Percentiles rank a stretch among this genome's conserved stretches.
Conservation (phyloP, 2,888 invertebrate species). For the Caenorhabditis afra region DNA sequence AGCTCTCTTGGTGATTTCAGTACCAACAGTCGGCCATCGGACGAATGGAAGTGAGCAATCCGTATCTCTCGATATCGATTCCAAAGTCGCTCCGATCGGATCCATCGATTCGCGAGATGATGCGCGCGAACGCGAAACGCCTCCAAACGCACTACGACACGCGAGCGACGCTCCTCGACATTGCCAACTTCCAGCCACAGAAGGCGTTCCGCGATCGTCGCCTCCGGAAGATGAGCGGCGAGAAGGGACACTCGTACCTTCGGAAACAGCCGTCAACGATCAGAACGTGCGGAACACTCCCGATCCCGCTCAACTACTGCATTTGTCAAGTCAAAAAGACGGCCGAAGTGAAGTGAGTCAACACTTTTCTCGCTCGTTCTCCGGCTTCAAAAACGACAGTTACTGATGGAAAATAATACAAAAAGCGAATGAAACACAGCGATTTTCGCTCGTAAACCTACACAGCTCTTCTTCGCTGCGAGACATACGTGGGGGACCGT, state of each 20-base stretch:
- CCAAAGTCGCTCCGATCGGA: slow-evolving; percentile 55
- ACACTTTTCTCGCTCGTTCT: too few relatives aligned
- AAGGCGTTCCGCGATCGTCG: slow-evolving; percentile 11
- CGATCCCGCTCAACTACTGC: slow-evolving; percentile 62
- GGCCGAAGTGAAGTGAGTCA: not conserved
- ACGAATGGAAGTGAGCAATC: slow-evolving; percentile 59
- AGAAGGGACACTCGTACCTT: slow-evolving; percentile 56
- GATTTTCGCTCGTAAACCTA: too few relatives aligned
- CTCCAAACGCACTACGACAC: slow-evolving; percentile 65
- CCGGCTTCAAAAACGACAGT: too few relatives aligned
- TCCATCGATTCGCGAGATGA: slow-evolving; percentile 27
- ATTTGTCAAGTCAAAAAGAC: slow-evolving; percentile 53
- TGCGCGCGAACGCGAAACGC: slow-evolving; percentile 53
- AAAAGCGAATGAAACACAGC: too few relatives aligned
- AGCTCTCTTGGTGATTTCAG: too few relatives aligned
- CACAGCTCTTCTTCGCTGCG: too few relatives aligned
- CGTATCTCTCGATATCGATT: slow-evolving; percentile 60
- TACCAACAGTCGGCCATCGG: slow-evolving; percentile 55
- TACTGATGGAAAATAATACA: too few relatives aligned
- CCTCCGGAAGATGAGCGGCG: slow-evolving; percentile 23
- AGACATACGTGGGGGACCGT: too few relatives aligned
- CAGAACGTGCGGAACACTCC: slow-evolving; percentile 57
- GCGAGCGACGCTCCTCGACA: slow-evolving; percentile 60
- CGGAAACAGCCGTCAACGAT: slow-evolving; percentile 43
- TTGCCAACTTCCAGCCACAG: slow-evolving; percentile 49